Evolutionary conservation across 2,113 vertebrate species (phyloP), one percentile per base, ranked within the genome.

Genomic region (Bungarus multicinctus): DNA sequence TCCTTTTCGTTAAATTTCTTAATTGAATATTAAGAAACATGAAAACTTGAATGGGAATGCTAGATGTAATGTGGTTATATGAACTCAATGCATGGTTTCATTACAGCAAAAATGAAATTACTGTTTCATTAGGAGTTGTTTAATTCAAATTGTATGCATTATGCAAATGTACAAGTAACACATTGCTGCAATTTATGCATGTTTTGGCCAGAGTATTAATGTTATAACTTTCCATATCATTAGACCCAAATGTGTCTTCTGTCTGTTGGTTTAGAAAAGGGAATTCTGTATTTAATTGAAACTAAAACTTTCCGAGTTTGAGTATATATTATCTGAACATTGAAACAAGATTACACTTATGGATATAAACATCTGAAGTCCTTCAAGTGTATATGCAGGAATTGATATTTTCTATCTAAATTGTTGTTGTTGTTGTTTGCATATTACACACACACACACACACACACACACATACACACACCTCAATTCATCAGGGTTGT

Each of bases 121-220:
- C 47, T 81, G 16, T 87, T 69, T 94, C 89, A 94, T 95, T 97
- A 69, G n/a, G 89, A 93, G 52, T 92, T 85, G 0, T 91, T 60
- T 93, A 94, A 95, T 96, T 96, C n/a, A 94, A 95, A 91, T 92
- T 27, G 10, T 23, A 81, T 95, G 58, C 94, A 93, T 93, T 50
- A 94, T 94, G 3, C 92, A 95, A 95, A 57, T 89, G 74, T 58
- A 85, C 94, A 95, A 93, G 12, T 30, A 93, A 95, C 95, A 92
- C 2, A 18, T 39, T 95, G 52, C 4, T 92, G 89, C 64, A 94
- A 94, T 85, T 81, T 87, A 90, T 23, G 20, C 22, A 11, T 94
- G n/a, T 23, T 95, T 94, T 90, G 88, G 69, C 64, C 92, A 85
- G 30, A 50, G 58, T 43, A 86, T 60, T 86, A 95, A 92, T 90